Evolutionary conservation across 2,888 invertebrate genomes (phyloP), one percentile per base, ranked within the genome.

Genomic region (Ectobius pallidus): DNA sequence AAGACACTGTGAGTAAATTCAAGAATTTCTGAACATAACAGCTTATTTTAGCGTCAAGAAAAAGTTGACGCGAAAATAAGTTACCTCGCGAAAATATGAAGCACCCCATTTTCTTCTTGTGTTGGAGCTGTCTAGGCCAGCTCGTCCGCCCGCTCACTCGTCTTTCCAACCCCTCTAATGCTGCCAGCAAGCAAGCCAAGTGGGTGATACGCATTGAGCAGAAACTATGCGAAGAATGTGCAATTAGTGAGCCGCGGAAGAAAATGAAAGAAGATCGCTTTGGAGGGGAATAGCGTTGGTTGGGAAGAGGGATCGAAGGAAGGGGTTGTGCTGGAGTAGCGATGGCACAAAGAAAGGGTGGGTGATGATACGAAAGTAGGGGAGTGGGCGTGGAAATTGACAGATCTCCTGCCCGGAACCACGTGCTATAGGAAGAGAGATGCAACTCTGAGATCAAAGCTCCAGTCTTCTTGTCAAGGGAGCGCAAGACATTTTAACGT

Each of bases 191-290:
- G 58, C 32, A 58, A 58, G 58, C 58, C 52, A 58, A 58, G 73
- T 27, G 76, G 75, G 75, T 72, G 72, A 75, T 73, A 74, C 76
- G 76, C 75, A 77, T 70, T 74, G 74, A 75, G 74, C 88, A 90
- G 91, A 92, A 94, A 94, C 93, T 94, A 94, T 94, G 93, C 92
- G 92, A 94, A 93, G 94, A 94, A 94, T 94, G 93, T 92, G 93
- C 93, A 94, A 94, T 95, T 94, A 94, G 93, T 93, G 93, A 91
- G 89, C 90, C 78, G 85, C 84, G 86, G 88, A 88, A 88, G 89
- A 89, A 89, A 88, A 88, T 88, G 89, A 89, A 89, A 88, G 88
- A 63, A 46, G 46, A 65, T 46, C 1, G 55, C 1, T 1, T 1
- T 14, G n/a, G 46, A 22, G 65, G 44, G 44, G 22, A n/a, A n/a